Evolutionary conservation across 37 sponge, comb jelly and placozoan genomes (phyloP).

Genomic region (Haliclona indistincta): DNA sequence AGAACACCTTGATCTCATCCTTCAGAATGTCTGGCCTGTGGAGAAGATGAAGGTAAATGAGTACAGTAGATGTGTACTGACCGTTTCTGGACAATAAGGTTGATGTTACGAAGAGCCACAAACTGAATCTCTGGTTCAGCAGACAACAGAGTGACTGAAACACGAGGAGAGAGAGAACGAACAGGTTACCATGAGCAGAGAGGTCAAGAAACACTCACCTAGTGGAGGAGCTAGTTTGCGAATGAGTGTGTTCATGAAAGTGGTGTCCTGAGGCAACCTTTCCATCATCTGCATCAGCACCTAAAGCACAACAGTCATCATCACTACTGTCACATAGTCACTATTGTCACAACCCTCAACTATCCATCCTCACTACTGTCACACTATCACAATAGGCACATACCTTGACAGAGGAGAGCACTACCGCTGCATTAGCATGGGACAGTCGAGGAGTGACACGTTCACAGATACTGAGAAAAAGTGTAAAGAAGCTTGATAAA

Average conservation of each 20-base stretch:
- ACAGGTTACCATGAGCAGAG: not conserved
- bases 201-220: slow-evolving; percentile 39
- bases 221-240: slow-evolving; percentile 96
- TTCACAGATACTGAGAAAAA: slow-evolving; percentile 80
- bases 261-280: slow-evolving; percentile 60
- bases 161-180: not conserved
- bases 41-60: not conserved
- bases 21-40: slow-evolving; percentile 86
- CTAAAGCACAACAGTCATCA: slow-evolving; percentile 14
- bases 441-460: slow-evolving; percentile 96
- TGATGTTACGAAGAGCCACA: slow-evolving; percentile 97
- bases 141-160: slow-evolving; percentile 91
- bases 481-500: not conserved
- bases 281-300: slow-evolving; percentile 96
- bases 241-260: slow-evolving; percentile 61
- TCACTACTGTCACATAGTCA: not conserved
- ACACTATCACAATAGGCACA: not conserved
- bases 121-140: slow-evolving; percentile 98
- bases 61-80: not conserved
- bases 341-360: not conserved
- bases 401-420: slow-evolving; percentile 96
- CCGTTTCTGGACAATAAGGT: slow-evolving; percentile 97
- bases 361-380: not conserved
- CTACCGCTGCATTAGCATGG: slow-evolving; percentile 99
- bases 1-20: slow-evolving; percentile 99